Evolutionary conservation across 2,113 vertebrate species (phyloP).

Genomic region (Campylorhamphus procurvoides): DNA sequence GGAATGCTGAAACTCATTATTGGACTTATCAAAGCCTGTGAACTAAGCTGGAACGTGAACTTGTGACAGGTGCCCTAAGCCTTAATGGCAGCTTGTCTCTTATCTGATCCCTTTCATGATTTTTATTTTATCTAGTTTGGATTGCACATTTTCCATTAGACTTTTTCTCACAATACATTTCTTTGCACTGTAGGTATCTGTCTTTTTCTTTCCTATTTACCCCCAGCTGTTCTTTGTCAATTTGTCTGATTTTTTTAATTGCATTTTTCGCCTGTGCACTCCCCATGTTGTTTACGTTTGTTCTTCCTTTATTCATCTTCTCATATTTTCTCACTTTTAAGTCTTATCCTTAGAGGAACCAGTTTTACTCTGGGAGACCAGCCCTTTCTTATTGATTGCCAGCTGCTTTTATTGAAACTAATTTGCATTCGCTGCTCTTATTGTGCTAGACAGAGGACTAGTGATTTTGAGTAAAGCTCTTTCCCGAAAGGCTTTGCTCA

Average conservation of each 20-base stretch:
- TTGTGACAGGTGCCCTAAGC: neutral
- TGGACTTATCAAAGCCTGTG: fast-evolving
- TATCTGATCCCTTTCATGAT: neutral
- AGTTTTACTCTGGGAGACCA: conserved; percentile 27
- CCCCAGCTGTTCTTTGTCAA: neutral
- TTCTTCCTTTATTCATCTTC: neutral
- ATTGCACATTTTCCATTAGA: neutral
- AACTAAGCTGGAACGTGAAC: neutral
- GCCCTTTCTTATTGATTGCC: conserved; percentile 59
- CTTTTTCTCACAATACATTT: neutral
- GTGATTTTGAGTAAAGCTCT: conserved; percentile 64
- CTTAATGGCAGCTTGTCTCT: neutral
- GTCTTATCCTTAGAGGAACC: conserved; percentile 50
- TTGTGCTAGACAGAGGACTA: conserved; percentile 62
- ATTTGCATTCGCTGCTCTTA: conserved; percentile 70
- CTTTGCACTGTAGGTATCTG: neutral
- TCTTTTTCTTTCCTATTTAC: neutral
- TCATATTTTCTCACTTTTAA: conserved; percentile 40
- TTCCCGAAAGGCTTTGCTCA: conserved; percentile 41
- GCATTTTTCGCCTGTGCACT: neutral
- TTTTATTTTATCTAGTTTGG: neutral
- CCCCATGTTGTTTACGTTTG: conserved; percentile 10
- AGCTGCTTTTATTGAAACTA: conserved; percentile 59
- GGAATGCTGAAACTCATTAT: neutral
- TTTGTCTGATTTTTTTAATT: neutral